A percentile compares a stretch with the other conserved stretches of the same genome.
These are phyloP conservation scores for Sebastiscus albofasciatus DNA, from an alignment of 2,797 vertebrate species.

Conservation along the genomic window DNA sequence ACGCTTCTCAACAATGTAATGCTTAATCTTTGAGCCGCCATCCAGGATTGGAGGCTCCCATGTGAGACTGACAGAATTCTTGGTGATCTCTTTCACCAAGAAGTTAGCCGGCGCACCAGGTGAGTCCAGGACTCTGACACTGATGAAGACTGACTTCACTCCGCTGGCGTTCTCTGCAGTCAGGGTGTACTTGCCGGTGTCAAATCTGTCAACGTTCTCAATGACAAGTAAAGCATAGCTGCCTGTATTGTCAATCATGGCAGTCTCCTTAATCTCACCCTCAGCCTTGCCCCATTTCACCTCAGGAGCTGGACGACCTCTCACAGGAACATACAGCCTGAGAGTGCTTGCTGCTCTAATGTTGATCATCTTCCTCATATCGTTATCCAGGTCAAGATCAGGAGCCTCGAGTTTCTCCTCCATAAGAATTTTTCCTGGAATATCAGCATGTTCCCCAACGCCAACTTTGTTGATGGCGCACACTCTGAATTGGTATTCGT, in stretches of 20 bases:
- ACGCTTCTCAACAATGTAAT: constrained; percentile 97
- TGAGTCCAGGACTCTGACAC: constrained; percentile 95
- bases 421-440: constrained; percentile 89
- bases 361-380: constrained; percentile 96
- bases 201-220: constrained; percentile 96
- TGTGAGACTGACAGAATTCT: constrained; percentile 92
- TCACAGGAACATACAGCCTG: constrained; percentile 94
- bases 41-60: constrained; percentile 97
- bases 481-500: constrained; percentile 96
- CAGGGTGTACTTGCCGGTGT: constrained; percentile 95
- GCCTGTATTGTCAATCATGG: constrained; percentile 92
- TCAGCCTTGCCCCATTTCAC: constrained; percentile 96
- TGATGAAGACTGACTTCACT: constrained; percentile 95
- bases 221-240: constrained; percentile 95
- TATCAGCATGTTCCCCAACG: constrained; percentile 94
- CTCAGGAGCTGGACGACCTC: constrained; percentile 95
- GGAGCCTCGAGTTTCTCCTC: constrained; percentile 97
- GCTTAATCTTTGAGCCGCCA: constrained; percentile 96
- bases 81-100: constrained; percentile 93
- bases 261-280: constrained; percentile 93
- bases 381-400: constrained; percentile 95
- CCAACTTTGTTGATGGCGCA: constrained; percentile 97
- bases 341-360: constrained; percentile 94
- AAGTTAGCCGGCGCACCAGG: constrained; percentile 94
- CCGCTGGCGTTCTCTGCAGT: constrained; percentile 96